Evolutionary conservation across 2,888 invertebrate genomes (phyloP).

Genomic region (Nyleta sp.): DNA sequence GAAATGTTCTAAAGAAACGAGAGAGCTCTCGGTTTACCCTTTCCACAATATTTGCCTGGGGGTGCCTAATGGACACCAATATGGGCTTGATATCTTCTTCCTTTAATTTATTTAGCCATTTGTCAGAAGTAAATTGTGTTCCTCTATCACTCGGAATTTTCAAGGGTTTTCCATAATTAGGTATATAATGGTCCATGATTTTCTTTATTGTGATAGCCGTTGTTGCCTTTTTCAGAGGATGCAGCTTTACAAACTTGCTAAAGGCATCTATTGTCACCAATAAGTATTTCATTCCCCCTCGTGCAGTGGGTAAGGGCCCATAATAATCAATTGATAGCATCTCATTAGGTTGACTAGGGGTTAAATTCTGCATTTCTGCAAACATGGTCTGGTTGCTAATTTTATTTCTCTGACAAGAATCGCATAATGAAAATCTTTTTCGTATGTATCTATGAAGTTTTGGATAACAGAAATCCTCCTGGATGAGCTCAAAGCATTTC

Average conservation of each 20-base stretch:
- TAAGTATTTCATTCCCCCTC: neutral
- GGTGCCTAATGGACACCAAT: slow-evolving; percentile 7
- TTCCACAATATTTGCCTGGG: slow-evolving; percentile 6
- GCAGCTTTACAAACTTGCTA: slow-evolving; percentile 6
- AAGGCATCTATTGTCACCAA: slow-evolving; percentile 12
- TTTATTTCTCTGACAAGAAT: slow-evolving; percentile 36
- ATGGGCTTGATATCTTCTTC: neutral
- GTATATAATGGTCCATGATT: slow-evolving; percentile 15
- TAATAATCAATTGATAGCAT: slow-evolving; percentile 56
- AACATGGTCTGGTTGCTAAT: neutral
- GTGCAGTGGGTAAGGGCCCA: slow-evolving; percentile 49
- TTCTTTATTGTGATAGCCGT: neutral
- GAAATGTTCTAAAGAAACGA: neutral
- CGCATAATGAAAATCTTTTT: slow-evolving; percentile 3
- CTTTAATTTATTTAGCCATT: neutral
- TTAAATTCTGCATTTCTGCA: slow-evolving; percentile 6
- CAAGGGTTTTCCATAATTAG: slow-evolving; percentile 1
- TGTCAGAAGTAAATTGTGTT: slow-evolving; percentile 1
- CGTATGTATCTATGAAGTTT: neutral
- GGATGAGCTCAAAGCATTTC: too few relatives aligned
- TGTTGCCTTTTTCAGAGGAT: slow-evolving; percentile 7
- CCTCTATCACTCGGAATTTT: slow-evolving; percentile 8
- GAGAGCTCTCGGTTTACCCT: slow-evolving; percentile 1
- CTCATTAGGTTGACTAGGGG: slow-evolving; percentile 22
- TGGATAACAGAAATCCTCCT: neutral